phyloP scores from a whole-genome alignment of 2,113 vertebrate species.

The Gopherus evgoodei region DNA sequence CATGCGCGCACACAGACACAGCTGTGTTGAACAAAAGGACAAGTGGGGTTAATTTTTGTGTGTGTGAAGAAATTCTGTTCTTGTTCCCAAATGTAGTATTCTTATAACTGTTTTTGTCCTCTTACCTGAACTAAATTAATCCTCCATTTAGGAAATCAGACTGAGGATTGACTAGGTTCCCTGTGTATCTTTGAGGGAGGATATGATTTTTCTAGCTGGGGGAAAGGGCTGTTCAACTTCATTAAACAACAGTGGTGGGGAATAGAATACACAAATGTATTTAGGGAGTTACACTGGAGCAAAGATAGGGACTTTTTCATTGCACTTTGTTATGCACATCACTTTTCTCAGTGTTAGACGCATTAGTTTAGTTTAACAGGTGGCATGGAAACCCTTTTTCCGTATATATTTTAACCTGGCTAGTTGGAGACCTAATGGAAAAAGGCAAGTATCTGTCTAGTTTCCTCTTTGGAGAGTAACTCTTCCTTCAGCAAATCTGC shows the following conservation, averaged over 20 bases:
- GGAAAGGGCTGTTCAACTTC: neutral
- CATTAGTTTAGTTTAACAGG: neutral
- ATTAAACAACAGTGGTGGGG: conserved; percentile 24
- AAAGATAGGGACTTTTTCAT: neutral
- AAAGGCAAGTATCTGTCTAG: neutral
- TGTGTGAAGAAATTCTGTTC: neutral
- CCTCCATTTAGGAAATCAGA: conserved; percentile 51
- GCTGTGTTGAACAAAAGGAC: conserved; percentile 9
- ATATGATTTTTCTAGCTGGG: conserved; percentile 56
- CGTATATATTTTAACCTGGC: neutral
- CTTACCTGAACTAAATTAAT: conserved; percentile 65
- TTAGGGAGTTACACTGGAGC: neutral
- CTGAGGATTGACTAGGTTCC: conserved; percentile 64
- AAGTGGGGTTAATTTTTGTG: conserved; percentile 2
- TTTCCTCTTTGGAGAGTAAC: neutral
- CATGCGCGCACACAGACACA: too few relatives aligned
- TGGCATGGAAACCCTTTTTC: neutral
- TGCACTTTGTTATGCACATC: neutral
- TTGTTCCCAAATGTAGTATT: neutral
- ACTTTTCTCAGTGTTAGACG: neutral
- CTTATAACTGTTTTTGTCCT: conserved; percentile 57
- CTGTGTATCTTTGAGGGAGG: conserved; percentile 57
- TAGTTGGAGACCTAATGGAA: neutral
- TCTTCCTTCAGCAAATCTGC: neutral
- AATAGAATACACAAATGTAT: neutral